Conservation (phyloP, 2,888 invertebrate genomes). For the Stegana nigrithorax region DNA sequence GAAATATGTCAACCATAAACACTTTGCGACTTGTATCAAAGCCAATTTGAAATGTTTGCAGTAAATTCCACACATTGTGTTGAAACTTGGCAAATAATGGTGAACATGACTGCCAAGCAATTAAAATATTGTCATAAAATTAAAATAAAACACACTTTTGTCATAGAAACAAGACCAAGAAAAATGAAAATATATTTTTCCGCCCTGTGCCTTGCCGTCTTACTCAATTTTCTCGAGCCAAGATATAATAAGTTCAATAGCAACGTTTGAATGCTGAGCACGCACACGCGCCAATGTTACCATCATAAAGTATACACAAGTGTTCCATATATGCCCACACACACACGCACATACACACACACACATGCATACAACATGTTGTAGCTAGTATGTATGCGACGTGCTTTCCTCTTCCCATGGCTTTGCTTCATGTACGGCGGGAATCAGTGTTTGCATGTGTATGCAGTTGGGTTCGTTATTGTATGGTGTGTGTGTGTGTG, state of each 20-base stretch:
- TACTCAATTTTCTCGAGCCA: background rate
- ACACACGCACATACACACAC: constrained; percentile 27
- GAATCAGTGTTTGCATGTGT: constrained; percentile 50
- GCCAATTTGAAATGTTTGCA: too few species aligned
- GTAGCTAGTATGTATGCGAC: constrained; percentile 12
- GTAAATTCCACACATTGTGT: too few species aligned
- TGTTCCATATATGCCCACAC: background rate
- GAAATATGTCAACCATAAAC: too few species aligned
- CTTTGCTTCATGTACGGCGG: too few species aligned
- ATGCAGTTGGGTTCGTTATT: background rate
- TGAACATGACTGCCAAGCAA: too few species aligned
- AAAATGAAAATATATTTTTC: too few species aligned
- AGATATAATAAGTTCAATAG: constrained; percentile 11
- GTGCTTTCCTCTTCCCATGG: constrained; percentile 34
- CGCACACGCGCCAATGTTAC: constrained; percentile 45
- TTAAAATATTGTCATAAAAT: too few species aligned
- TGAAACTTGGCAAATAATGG: too few species aligned
- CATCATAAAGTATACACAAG: constrained; percentile 53
- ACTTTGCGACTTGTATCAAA: too few species aligned
- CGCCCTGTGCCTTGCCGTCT: too few species aligned
- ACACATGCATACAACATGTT: constrained; percentile 21
- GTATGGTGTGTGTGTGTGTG: constrained; percentile 32
- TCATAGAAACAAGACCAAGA: too few species aligned
- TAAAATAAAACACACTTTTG: too few species aligned
- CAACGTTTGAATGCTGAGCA: constrained; percentile 16